Percentiles rank a stretch among this genome's conserved stretches.
These are phyloP conservation scores for Hemistola chrysoprasaria DNA, from an alignment of 2,888 invertebrate genomes.

Conservation along the genomic window DNA sequence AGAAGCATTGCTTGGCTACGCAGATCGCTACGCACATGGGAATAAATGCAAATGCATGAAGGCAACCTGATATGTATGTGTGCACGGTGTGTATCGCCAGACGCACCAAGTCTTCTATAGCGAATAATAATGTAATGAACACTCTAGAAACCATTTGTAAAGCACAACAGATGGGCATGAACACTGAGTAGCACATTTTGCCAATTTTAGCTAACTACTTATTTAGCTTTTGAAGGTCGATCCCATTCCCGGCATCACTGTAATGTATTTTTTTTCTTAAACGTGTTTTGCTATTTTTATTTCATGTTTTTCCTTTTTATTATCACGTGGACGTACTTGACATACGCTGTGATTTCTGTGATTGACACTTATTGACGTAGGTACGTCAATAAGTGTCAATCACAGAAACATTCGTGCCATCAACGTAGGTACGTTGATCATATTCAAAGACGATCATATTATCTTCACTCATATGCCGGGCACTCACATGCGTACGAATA, in stretches of 20 bases:
- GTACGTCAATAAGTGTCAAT: too few species aligned
- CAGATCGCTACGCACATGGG: slow-evolving; percentile 40
- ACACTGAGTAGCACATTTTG: slow-evolving; percentile 33
- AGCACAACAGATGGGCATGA: slow-evolving; percentile 38
- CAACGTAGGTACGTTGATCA: too few species aligned
- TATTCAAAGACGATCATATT: too few species aligned
- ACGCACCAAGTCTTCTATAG: slow-evolving; percentile 42
- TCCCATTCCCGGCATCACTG: background rate
- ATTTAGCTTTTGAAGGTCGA: background rate
- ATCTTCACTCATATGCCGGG: too few species aligned
- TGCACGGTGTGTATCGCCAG: slow-evolving; percentile 36
- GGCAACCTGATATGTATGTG: slow-evolving; percentile 32
- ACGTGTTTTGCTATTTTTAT: slow-evolving; percentile 11
- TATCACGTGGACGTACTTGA: too few species aligned
- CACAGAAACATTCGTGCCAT: too few species aligned
- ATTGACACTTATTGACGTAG: too few species aligned
- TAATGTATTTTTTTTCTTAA: slow-evolving; percentile 5
- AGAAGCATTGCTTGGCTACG: slow-evolving; percentile 34
- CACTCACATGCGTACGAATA: too few species aligned
- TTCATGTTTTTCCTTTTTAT: slow-evolving; percentile 3
- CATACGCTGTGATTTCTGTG: background rate
- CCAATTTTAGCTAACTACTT: too few species aligned
- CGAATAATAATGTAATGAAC: slow-evolving; percentile 35
- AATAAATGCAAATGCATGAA: slow-evolving; percentile 35
- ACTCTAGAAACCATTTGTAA: slow-evolving; percentile 37